phyloP scores from a whole-genome alignment of 2,888 invertebrate genomes.

The Drosophila pseudotakahashii region DNA sequence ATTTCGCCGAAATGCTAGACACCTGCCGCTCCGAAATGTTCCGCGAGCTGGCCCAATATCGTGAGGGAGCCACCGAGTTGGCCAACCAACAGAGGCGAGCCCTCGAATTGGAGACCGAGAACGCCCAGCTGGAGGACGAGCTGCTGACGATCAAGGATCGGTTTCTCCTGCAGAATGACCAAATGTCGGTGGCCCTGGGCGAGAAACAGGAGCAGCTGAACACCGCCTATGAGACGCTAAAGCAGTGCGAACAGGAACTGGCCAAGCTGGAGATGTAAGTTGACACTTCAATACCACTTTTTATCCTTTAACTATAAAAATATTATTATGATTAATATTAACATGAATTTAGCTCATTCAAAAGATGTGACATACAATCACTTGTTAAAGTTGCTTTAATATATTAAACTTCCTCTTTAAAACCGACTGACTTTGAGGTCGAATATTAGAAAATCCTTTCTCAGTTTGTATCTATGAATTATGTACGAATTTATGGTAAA shows the following conservation, averaged over 20 bases:
- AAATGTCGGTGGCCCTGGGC: constrained; percentile 6
- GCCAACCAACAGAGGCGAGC: constrained; percentile 1
- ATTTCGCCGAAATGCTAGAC: background rate
- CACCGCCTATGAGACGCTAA: background rate
- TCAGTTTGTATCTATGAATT: too few relatives aligned
- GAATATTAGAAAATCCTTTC: too few relatives aligned
- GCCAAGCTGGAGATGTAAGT: background rate
- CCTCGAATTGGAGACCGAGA: background rate
- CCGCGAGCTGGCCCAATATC: background rate
- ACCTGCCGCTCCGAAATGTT: background rate
- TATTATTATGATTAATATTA: too few relatives aligned
- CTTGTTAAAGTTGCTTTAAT: too few relatives aligned
- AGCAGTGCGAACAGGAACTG: background rate
- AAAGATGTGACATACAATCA: too few relatives aligned
- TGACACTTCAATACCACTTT: too few relatives aligned
- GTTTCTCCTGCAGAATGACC: background rate
- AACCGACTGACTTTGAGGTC: too few relatives aligned
- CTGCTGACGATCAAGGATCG: constrained; percentile 1
- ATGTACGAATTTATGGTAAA: too few relatives aligned
- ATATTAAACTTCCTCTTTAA: too few relatives aligned
- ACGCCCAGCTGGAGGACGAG: background rate
- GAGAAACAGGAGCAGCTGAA: background rate
- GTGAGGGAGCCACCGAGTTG: background rate
- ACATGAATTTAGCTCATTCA: too few relatives aligned
- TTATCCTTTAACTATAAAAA: too few relatives aligned